Evolutionary conservation across 23 tunicate species (phyloP).

Genomic region (Trididemnum nubilum): DNA sequence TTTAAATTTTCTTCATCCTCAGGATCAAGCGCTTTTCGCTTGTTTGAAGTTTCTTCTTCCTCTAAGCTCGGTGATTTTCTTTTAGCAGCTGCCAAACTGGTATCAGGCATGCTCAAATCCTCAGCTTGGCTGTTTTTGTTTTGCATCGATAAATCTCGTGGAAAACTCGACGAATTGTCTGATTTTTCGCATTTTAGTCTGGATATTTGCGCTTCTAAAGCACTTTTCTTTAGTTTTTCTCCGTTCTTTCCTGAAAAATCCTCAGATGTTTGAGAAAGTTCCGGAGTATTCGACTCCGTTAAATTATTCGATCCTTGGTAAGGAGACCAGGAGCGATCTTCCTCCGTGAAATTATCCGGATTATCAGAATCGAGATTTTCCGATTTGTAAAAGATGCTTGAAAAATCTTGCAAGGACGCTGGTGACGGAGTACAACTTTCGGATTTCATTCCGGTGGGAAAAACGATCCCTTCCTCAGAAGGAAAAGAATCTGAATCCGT

Average conservation of each 20-base stretch:
- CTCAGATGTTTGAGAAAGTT: no score
- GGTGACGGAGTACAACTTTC: not conserved
- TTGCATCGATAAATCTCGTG: not conserved
- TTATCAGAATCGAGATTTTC: no score
- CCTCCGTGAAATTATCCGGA: no score
- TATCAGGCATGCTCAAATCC: conserved; percentile 1
- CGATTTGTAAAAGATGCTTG: not conserved
- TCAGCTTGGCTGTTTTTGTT: not conserved
- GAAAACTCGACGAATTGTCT: not conserved
- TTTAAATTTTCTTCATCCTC: not conserved
- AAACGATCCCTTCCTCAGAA: not conserved
- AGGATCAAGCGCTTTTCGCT: not conserved
- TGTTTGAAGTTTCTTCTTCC: not conserved
- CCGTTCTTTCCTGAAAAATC: no score
- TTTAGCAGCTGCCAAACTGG: not conserved
- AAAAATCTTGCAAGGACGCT: not conserved
- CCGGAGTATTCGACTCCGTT: no score
- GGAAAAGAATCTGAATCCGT: conserved; percentile 14
- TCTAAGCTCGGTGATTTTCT: not conserved
- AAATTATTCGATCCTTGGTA: no score
- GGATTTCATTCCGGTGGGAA: not conserved
- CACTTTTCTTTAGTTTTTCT: not conserved
- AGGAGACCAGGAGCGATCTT: no score
- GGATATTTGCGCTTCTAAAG: not conserved
- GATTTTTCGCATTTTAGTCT: not conserved